These are phyloP conservation scores for Paramormyrops kingsleyae DNA, from an alignment of 2,113 vertebrate genomes.

Conservation along the genomic window DNA sequence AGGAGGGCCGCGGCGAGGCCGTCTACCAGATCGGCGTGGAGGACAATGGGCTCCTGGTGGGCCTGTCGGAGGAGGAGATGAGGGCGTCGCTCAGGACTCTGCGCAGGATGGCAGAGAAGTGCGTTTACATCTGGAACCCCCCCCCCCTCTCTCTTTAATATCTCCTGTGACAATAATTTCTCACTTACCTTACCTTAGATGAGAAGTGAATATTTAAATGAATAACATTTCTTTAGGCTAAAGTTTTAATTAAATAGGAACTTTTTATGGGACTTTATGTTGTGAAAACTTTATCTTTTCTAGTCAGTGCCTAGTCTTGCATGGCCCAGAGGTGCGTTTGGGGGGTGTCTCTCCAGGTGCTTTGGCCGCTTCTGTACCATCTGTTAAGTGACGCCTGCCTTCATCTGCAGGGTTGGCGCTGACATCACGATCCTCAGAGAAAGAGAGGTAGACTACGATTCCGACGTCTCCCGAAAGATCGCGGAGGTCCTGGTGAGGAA, in stretches of 20 bases:
- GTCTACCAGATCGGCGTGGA: conserved; percentile 98
- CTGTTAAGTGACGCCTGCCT: background rate
- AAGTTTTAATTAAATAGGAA: background rate
- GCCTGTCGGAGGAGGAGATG: conserved; percentile 91
- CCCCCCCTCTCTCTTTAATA: background rate
- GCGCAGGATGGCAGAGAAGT: conserved; percentile 93
- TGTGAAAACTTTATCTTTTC: background rate
- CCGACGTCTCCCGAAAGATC: conserved; percentile 77
- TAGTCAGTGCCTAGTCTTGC: background rate
- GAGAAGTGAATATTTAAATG: background rate
- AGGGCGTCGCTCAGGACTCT: conserved; percentile 87
- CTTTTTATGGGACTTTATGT: background rate
- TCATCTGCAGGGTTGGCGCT: conserved; percentile 77
- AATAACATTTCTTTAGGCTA: background rate
- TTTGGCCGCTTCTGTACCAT: background rate
- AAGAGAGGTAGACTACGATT: conserved; percentile 84
- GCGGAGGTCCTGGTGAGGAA: conserved; percentile 93
- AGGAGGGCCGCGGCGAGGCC: conserved; percentile 92
- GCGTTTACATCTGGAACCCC: conserved; percentile 25
- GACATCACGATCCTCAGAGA: conserved; percentile 90
- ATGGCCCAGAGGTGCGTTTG: background rate
- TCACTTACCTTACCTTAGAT: background rate
- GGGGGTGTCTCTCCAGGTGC: background rate
- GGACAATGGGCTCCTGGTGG: conserved; percentile 92
- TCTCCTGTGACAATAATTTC: background rate